A percentile compares a stretch with the other conserved stretches of the same genome.
phyloP scores from a whole-genome alignment of 1,140 invertebrate species.

The Araneus ventricosus region DNA sequence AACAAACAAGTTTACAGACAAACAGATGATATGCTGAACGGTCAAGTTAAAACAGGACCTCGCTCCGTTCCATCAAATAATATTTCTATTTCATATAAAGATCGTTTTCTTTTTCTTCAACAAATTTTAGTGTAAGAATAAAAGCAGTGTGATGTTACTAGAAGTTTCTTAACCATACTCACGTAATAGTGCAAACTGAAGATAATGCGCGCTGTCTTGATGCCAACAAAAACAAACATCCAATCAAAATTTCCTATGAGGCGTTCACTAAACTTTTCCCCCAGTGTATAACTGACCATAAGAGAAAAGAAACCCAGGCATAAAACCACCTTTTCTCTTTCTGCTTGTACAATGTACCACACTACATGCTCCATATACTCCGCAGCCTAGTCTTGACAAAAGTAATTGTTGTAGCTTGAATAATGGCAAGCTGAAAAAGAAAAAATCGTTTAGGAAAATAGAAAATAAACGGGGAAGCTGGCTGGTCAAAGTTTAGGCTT shows the following conservation, averaged over 20 bases:
- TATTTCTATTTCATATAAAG: too few species aligned
- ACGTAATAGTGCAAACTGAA: too few species aligned
- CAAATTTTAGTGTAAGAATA: too few species aligned
- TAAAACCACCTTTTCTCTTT: background rate
- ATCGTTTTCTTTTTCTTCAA: too few species aligned
- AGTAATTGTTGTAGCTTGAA: conserved; percentile 72
- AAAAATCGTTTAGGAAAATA: conserved; percentile 11
- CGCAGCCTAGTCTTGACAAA: conserved; percentile 43
- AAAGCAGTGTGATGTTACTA: too few species aligned
- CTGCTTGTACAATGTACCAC: conserved; percentile 19
- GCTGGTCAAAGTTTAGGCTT: conserved; percentile 22
- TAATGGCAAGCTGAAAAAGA: conserved; percentile 45
- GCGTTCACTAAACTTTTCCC: background rate
- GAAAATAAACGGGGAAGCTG: conserved; percentile 28
- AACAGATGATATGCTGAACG: too few species aligned
- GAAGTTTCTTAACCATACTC: too few species aligned
- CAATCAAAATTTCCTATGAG: background rate
- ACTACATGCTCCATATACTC: conserved; percentile 47
- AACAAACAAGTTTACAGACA: too few species aligned
- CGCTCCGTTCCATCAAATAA: too few species aligned
- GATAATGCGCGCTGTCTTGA: too few species aligned
- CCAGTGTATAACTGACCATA: background rate
- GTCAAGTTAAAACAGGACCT: too few species aligned
- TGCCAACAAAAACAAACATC: background rate
- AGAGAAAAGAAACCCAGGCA: background rate